Percentiles rank a stretch among this genome's conserved stretches.
These are phyloP conservation scores for Coenonympha arcania DNA, from an alignment of 2,888 invertebrate genomes.

Conservation along the genomic window DNA sequence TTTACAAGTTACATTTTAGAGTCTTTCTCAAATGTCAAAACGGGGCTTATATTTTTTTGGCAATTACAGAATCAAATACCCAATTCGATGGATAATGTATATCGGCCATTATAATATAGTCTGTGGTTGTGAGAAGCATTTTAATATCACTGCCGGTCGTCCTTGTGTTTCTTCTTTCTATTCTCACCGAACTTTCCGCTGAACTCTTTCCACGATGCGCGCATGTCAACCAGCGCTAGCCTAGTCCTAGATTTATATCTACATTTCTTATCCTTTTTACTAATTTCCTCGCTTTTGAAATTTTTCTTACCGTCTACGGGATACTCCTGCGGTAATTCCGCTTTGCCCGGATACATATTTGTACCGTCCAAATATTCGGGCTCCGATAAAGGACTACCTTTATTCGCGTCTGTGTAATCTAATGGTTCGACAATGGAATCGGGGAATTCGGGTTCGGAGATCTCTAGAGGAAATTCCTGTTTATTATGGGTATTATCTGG, in stretches of 20 bases:
- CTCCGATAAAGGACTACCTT: neutral
- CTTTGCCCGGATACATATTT: neutral
- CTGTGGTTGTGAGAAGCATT: neutral
- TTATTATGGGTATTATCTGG: neutral
- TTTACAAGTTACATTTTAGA: too few relatives aligned
- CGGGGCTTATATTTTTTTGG: too few relatives aligned
- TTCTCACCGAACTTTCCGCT: slow-evolving; percentile 45
- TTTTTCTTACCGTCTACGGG: slow-evolving; percentile 11
- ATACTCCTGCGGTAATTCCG: slow-evolving; percentile 10
- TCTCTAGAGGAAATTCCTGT: neutral
- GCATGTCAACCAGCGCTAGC: slow-evolving; percentile 43
- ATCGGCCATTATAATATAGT: neutral
- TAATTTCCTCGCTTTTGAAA: slow-evolving; percentile 3
- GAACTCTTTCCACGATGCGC: slow-evolving; percentile 49
- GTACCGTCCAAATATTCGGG: slow-evolving; percentile 4
- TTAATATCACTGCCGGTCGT: slow-evolving; percentile 28
- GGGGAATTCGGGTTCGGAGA: neutral
- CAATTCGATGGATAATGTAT: neutral
- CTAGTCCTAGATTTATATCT: slow-evolving; percentile 27
- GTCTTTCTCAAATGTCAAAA: too few relatives aligned
- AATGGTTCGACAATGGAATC: neutral
- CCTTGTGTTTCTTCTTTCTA: slow-evolving; percentile 40
- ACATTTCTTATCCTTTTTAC: slow-evolving; percentile 20
- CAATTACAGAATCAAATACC: too few relatives aligned
- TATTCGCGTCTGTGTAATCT: neutral